Evolutionary conservation across 2,113 vertebrate genomes (phyloP).

Genomic region (Heteronetta atricapilla): DNA sequence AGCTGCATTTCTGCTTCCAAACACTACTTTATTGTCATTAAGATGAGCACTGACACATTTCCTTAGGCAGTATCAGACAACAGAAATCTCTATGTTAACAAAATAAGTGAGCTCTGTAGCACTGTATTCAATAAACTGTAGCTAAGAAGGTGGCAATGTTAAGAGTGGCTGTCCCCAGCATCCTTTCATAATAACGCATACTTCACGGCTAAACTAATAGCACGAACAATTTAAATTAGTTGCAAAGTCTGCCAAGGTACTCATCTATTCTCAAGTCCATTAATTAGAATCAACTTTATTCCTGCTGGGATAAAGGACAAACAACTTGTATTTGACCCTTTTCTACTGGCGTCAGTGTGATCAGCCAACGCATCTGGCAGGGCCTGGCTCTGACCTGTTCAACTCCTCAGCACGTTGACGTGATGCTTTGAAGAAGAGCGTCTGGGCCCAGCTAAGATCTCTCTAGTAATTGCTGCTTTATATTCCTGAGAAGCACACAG

Average conservation of each 20-base stretch:
- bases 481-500: constrained; percentile 7
- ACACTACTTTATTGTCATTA: background rate
- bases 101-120: constrained; percentile 23
- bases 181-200: constrained; percentile 42
- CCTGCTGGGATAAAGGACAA: constrained; percentile 70
- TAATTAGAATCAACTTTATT: constrained; percentile 71
- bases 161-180: constrained; percentile 2
- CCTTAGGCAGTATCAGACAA: background rate
- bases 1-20: background rate
- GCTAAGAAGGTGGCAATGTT: constrained; percentile 45
- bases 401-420: background rate
- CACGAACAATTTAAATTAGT: constrained; percentile 60
- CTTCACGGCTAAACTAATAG: constrained; percentile 57
- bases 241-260: constrained; percentile 49
- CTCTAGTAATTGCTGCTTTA: constrained; percentile 33
- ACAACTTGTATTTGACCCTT: constrained; percentile 29
- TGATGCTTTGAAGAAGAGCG: constrained; percentile 18
- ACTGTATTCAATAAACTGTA: background rate
- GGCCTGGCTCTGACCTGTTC: constrained; percentile 15
- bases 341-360: constrained; percentile 53
- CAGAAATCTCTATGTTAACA: background rate
- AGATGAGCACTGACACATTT: background rate
- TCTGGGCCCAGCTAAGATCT: constrained; percentile 4
- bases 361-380: constrained; percentile 46
- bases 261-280: constrained; percentile 49